Evolutionary conservation across 2,113 vertebrate genomes (phyloP), one percentile per base, ranked within the genome.

Genomic region (Entelurus aequoreus): DNA sequence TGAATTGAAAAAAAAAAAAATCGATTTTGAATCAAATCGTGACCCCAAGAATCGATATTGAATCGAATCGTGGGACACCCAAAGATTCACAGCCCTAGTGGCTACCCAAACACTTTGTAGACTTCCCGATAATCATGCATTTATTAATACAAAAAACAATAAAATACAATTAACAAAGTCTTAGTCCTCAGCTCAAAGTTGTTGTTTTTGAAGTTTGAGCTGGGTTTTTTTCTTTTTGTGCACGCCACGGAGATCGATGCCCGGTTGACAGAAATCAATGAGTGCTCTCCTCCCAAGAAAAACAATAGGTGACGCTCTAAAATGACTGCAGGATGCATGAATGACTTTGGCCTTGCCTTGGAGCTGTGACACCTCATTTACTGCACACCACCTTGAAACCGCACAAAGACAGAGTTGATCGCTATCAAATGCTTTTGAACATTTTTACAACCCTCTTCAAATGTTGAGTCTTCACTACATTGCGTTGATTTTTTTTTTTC

Each of bases 231-330:
- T 8, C 40, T 42, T 42, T 42, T 7, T 10, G 36, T 36, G 6
- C n/a, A 40, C 35, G 15, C 14, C 15, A 36, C 7, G 35, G 15
- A 7, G 88, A 90, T 90, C 88, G 57, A 90, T 91, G 69, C 51
- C 71, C 73, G 73, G 79, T 84, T 89, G 87, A 89, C 89, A 84
- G 86, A 55, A 88, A 91, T 90, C 88, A 79, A 91, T 91, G 84
- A 69, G 78, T 71, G 77, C 86, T 88, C 79, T 91, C 79, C 75
- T 84, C 71, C 48, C 55, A 84, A 78, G 80, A 71, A 85, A 89
- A 88, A 85, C 73, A 77, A 82, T 79, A 76, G 87, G 72, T 71
- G 80, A 87, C 77, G 84, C 68, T 87, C 69, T 74, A 62, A 84
- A 87, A 86, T 80, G 86, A 81, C 76, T 84, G 74, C 37, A 58